These are phyloP conservation scores for Numida meleagris DNA, from an alignment of 2,113 vertebrate species.

Conservation along the genomic window DNA sequence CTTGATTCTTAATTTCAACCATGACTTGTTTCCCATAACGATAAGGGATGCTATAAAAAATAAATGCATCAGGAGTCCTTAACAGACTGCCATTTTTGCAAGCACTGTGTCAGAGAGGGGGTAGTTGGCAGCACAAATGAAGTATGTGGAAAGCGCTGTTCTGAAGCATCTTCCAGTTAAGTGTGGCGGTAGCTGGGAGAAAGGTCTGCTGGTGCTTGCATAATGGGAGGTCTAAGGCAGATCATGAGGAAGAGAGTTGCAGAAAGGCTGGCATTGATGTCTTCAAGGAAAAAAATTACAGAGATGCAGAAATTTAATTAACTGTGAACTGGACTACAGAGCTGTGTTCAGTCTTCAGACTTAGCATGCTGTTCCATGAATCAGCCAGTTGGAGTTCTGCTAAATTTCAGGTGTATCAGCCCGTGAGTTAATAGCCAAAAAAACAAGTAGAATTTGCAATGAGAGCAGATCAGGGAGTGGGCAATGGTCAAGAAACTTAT, in stretches of 20 bases:
- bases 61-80: neutral
- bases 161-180: neutral
- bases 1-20: neutral
- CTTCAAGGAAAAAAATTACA: neutral
- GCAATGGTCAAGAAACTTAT: neutral
- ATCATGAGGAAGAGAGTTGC: neutral
- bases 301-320: neutral
- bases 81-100: neutral
- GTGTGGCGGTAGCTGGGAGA: neutral
- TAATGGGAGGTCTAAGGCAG: neutral
- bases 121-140: neutral
- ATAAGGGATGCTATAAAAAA: neutral
- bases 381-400: neutral
- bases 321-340: neutral
- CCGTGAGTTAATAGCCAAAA: neutral
- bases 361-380: neutral
- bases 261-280: neutral
- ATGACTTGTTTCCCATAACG: neutral
- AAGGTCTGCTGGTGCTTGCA: neutral
- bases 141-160: neutral
- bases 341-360: neutral
- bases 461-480: neutral
- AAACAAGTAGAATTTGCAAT: neutral
- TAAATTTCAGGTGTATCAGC: neutral
- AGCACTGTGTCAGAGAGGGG: fast-evolving